These are phyloP conservation scores for Spatula clypeata DNA, from an alignment of 2,797 vertebrate genomes.

Conservation along the genomic window DNA sequence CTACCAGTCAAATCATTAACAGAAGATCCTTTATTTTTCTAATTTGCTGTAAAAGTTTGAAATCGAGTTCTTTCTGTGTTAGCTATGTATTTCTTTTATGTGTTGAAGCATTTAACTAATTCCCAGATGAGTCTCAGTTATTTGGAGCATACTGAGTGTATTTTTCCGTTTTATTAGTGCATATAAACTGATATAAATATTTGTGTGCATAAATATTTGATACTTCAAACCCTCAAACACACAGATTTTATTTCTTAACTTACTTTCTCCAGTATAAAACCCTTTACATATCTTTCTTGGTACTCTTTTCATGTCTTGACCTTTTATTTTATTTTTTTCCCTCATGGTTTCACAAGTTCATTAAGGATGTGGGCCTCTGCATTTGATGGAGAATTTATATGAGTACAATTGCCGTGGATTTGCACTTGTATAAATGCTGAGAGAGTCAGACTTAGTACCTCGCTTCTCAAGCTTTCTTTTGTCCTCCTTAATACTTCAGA, in stretches of 20 bases:
- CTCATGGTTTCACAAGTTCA: not conserved
- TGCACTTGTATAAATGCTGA: not conserved
- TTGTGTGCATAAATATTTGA: not conserved
- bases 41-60: not conserved
- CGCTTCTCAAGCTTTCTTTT: not conserved
- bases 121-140: not conserved
- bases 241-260: not conserved
- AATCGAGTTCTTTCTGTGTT: not conserved
- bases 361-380: not conserved
- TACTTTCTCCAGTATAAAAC: not conserved
- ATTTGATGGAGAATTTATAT: not conserved
- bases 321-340: no score
- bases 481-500: not conserved
- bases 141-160: not conserved
- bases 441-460: not conserved
- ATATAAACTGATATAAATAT: not conserved
- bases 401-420: not conserved
- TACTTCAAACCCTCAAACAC: not conserved
- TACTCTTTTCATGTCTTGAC: not conserved
- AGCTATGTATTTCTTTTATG: not conserved
- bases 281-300: not conserved
- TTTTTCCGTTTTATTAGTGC: not conserved
- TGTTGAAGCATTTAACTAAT: not conserved
- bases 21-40: not conserved
- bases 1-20: not conserved